These are phyloP conservation scores for Heliconius charithonia DNA, from an alignment of 2,888 invertebrate genomes.

Conservation along the genomic window DNA sequence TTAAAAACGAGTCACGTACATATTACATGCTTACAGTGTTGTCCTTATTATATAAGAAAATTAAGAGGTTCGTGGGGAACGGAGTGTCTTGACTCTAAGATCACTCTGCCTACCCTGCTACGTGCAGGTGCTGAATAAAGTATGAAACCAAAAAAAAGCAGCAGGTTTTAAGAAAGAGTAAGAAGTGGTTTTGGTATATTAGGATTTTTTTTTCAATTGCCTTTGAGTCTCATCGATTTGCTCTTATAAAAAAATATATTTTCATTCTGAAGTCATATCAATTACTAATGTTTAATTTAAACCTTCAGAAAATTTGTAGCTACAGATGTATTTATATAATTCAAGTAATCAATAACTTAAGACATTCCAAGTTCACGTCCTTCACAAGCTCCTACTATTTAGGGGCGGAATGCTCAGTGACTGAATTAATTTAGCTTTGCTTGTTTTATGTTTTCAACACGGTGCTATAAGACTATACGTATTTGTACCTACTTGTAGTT, in stretches of 20 bases:
- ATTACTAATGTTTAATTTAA: background rate
- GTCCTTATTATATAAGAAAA: background rate
- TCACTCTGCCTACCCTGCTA: background rate
- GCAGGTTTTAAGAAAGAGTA: no score
- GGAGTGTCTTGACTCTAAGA: background rate
- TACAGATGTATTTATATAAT: background rate
- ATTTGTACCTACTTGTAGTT: background rate
- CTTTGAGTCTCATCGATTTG: background rate
- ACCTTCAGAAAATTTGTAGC: background rate
- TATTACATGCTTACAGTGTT: background rate
- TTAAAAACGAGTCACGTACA: background rate
- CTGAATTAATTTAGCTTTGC: constrained; percentile 9
- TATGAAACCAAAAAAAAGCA: no score
- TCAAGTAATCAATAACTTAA: constrained; percentile 6
- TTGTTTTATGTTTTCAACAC: background rate
- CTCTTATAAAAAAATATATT: background rate
- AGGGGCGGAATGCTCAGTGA: constrained; percentile 7
- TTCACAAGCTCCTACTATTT: background rate
- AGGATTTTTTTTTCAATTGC: background rate
- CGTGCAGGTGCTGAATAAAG: background rate
- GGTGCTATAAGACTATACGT: background rate
- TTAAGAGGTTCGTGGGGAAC: background rate
- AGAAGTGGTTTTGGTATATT: background rate
- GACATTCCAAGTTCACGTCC: constrained; percentile 17
- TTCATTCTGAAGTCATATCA: background rate